phyloP scores from a whole-genome alignment of 2,113 vertebrate species.

The Microtus pennsylvanicus region DNA sequence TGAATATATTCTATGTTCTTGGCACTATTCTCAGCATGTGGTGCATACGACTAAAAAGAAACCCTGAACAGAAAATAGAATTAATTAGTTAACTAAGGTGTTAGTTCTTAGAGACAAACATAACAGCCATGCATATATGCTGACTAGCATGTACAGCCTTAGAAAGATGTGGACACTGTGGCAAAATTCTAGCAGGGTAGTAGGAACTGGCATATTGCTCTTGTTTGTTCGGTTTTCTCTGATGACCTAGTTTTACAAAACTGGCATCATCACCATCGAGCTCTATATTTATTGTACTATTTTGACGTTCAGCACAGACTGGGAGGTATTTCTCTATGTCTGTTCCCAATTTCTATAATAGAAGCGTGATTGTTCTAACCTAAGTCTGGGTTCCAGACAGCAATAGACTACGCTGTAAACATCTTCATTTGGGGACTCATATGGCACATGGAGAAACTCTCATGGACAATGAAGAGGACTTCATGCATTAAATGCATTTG shows the following conservation, averaged over 20 bases:
- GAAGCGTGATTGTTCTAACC: background rate
- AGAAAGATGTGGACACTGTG: background rate
- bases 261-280: background rate
- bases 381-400: background rate
- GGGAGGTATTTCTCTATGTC: constrained; percentile 14
- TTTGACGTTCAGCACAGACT: constrained; percentile 13
- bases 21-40: background rate
- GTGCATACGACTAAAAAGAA: background rate
- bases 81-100: no score
- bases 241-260: constrained; percentile 46
- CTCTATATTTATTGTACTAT: background rate
- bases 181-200: background rate
- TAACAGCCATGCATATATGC: background rate
- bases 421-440: background rate
- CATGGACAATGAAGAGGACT: background rate
- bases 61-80: background rate
- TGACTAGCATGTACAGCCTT: background rate
- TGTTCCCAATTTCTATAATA: constrained; percentile 36
- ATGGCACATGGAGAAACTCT: background rate
- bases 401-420: background rate
- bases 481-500: fast-evolving
- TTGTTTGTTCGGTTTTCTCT: background rate
- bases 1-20: background rate
- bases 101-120: background rate
- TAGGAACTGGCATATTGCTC: background rate